Evolutionary conservation across 2,888 invertebrate species (phyloP), one percentile per base, ranked within the genome.

Genomic region (Phyllotreta cruciferae): DNA sequence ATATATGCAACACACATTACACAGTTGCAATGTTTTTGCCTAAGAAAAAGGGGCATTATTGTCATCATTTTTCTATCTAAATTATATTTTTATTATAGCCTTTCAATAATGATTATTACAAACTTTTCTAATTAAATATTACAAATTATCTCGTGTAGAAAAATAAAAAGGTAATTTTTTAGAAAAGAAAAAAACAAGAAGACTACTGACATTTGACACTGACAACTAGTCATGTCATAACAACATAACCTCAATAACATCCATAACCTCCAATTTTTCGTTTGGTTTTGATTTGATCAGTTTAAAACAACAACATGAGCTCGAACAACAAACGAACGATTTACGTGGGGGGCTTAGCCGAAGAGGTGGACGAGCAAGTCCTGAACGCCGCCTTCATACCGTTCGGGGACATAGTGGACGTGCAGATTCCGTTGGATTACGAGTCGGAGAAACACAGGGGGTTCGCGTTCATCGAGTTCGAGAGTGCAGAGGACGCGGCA

Each of bases 381-480:
- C 83, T 99, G 38, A 94, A 95, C 80, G 95, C 96, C 57, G 98
- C 98, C 0, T 99, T 99, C 78, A 94, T 98, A 72, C 98, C 98
- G 1, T 99, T 99, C 80, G 99, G 99, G 6, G 99, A 99, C 80
- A 90, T 99, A 64, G 90, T 95, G n/a, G 98, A 98, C 80, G 93
- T 99, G 47, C 96, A 98, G 83, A 95, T 97, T 80, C 99, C 99
- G 7, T 84, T 98, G 54, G 99, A 99, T 83, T 99, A 98, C 84
- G 97, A 98, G 82, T 90, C 92, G 58, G 96, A 98, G 78, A 96
- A 96, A 77, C 98, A 98, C 78, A 86, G 98, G 76, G 98, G 98
- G n/a, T 99, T 98, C 83, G 97, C 98, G 0, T 99, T 99, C 80
- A 91, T 99, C 69, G 99, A 99, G 83, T 99, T 96, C 83, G 99